Conservation (phyloP, 2,113 vertebrate species). For the Sinocyclocheilus maitianheensis region DNA sequence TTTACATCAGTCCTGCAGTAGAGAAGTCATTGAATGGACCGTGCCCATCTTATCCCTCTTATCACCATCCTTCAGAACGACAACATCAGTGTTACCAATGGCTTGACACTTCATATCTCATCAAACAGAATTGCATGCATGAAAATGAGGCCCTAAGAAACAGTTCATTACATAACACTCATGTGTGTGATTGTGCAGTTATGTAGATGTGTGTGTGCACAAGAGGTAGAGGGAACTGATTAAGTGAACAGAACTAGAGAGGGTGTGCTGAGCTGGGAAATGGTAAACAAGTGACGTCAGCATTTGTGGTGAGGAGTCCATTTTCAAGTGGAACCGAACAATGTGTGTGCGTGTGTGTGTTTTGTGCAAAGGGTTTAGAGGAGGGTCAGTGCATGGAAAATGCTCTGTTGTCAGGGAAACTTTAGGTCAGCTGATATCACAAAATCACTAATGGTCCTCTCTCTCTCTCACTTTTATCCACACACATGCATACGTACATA, state of each 20-base stretch:
- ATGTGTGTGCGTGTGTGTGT: constrained; percentile 5
- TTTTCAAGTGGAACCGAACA: constrained; percentile 46
- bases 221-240: constrained; percentile 47
- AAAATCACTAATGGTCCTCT: neutral
- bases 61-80: constrained; percentile 4
- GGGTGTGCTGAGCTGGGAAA: constrained; percentile 63
- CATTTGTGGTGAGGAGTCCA: constrained; percentile 63
- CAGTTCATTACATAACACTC: constrained; percentile 69
- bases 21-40: constrained; percentile 54
- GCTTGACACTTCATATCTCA: neutral
- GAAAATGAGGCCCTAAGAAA: constrained; percentile 35
- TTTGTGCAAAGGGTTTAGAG: constrained; percentile 29
- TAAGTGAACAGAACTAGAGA: constrained; percentile 58
- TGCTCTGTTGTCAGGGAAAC: neutral
- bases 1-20: constrained; percentile 67
- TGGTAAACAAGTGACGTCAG: constrained; percentile 78
- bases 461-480: neutral
- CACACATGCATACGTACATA: neutral
- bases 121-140: constrained; percentile 9
- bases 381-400: neutral
- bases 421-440: neutral
- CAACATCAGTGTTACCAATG: constrained; percentile 1
- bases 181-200: constrained; percentile 26
- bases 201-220: neutral
- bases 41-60: neutral